A percentile compares a stretch with the other conserved stretches of the same genome.
These are phyloP conservation scores for Centruroides sculpturatus DNA, from an alignment of 1,140 invertebrate species.

Conservation along the genomic window DNA sequence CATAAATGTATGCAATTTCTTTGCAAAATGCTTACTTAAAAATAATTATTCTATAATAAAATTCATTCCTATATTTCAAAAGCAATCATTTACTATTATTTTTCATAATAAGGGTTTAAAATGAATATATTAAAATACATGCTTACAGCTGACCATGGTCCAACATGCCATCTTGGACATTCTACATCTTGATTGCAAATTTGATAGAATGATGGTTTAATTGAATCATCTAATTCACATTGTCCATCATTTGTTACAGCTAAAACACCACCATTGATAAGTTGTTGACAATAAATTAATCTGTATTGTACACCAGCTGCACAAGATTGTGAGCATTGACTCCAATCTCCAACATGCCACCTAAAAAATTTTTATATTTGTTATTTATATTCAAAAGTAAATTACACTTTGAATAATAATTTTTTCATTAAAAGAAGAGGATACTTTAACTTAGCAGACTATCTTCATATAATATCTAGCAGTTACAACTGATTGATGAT, in stretches of 20 bases:
- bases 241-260: conserved; percentile 53
- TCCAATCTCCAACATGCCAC: conserved; percentile 69
- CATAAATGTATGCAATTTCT: no score
- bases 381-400: no score
- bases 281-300: conserved; percentile 57
- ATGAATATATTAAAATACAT: neutral
- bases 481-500: no score
- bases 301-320: conserved; percentile 55
- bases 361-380: conserved; percentile 20
- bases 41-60: no score
- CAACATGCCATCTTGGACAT: conserved; percentile 69
- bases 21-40: no score
- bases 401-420: no score
- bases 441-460: no score
- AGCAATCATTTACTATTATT: no score
- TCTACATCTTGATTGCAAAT: conserved; percentile 56
- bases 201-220: conserved; percentile 50
- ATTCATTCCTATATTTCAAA: no score
- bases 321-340: conserved; percentile 55
- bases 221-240: conserved; percentile 42
- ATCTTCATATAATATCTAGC: no score
- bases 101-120: no score
- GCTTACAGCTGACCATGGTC: conserved; percentile 70
- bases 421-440: no score
- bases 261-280: conserved; percentile 45